Evolutionary conservation across 2,113 vertebrate species (phyloP).

Genomic region (Hypanus sabinus): DNA sequence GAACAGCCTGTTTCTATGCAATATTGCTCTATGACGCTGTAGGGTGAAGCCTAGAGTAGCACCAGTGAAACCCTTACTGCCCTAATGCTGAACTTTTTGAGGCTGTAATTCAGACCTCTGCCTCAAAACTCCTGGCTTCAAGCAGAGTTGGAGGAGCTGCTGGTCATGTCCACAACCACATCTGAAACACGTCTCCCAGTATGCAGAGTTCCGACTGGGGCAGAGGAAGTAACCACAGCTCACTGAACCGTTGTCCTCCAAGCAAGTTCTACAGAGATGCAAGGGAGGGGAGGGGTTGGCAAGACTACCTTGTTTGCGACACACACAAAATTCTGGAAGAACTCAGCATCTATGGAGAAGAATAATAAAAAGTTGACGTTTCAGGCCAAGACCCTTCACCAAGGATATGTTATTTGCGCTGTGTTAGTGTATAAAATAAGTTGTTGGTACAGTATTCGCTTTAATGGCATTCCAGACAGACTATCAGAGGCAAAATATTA

Average conservation of each 20-base stretch:
- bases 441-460: too few species aligned
- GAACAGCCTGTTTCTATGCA: too few species aligned
- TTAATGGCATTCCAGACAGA: background rate
- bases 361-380: too few species aligned
- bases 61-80: background rate
- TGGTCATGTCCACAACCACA: background rate
- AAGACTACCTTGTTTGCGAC: background rate
- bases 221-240: background rate
- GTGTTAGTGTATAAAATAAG: background rate
- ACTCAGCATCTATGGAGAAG: too few species aligned
- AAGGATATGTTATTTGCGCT: background rate
- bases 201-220: background rate
- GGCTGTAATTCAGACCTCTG: too few species aligned
- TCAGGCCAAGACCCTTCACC: too few species aligned
- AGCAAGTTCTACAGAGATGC: background rate
- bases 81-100: background rate
- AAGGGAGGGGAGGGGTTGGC: too few species aligned
- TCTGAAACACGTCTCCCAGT: background rate
- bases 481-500: background rate
- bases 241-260: background rate
- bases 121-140: background rate
- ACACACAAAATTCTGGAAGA: too few species aligned
- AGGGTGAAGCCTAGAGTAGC: background rate
- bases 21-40: too few species aligned
- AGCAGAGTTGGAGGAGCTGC: background rate